Base-by-base conservation (phyloP, 2,888 invertebrate species). In the Lasius fuliginosus region DNA sequence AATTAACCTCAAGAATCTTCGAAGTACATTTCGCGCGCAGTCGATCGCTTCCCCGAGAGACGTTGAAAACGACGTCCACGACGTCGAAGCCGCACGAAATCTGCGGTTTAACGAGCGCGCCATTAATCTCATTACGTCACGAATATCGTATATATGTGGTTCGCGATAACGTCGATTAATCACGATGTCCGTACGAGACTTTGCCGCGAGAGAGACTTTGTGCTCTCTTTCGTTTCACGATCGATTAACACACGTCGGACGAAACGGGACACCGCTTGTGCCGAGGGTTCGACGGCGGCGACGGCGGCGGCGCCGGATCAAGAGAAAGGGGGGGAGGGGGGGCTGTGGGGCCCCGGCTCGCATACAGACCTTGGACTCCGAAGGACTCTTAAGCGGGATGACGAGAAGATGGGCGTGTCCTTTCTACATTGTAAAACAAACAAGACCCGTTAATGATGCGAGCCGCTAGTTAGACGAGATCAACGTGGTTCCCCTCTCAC, bases 381-480 rank as follows among this genome's bases (percentile, higher is more conserved):
- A 84, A 88, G 89, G 89, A 83, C 85, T 36, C 36, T 33, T 60
- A 85, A 89, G 82, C 89, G 83, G 81, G 83, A 88, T 68, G 85
- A 87, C 89, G 90, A 86, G 87, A 84, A 90, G 88, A 89, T 89
- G 90, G 92, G 92, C 91, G 92, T 92, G 90, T 90, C 91, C 91
- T 89, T 87, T 90, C 91, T 91, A 89, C 89, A 87, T 81, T 92
- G 91, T 87, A 92, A 92, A 92, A 92, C 92, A 92, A 92, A 92
- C 92, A 92, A 92, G 92, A 89, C 88, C 89, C 88, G 91, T 92
- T 92, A 92, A 92, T 92, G 92, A 92, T 92, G 91, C 92, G 89
- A 89, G 91, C 88, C 85, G 89, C 89, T 90, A 89, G 90, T 90
- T 90, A 89, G 88, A 86, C 74, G 84, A 86, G 88, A 87, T 86